Conservation (phyloP, 2,888 invertebrate genomes). For the Caenorhabditis sp. region DNA sequence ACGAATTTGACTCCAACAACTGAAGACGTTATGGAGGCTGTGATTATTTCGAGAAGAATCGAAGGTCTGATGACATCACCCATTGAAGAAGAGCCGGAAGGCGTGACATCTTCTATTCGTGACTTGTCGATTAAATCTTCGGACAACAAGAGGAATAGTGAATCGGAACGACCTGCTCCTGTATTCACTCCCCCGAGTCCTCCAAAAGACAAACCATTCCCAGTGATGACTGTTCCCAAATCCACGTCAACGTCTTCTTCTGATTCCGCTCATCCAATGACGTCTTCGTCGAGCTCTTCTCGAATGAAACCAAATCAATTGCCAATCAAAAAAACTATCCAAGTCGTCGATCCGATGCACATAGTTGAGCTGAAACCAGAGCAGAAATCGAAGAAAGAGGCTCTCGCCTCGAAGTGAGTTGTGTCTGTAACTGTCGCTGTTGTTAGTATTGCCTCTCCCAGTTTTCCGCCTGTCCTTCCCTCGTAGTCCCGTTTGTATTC, state of each 20-base stretch:
- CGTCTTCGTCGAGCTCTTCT: conserved; percentile 33
- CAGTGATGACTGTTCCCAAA: conserved; percentile 46
- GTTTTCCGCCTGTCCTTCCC: conserved; percentile 40
- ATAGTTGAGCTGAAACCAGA: conserved; percentile 59
- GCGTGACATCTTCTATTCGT: conserved; percentile 53
- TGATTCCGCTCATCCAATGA: conserved; percentile 43
- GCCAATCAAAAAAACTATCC: conserved; percentile 50
- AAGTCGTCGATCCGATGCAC: conserved; percentile 57
- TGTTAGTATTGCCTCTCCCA: conserved; percentile 30
- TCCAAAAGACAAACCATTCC: conserved; percentile 58
- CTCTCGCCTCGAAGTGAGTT: conserved; percentile 58
- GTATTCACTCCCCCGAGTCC: conserved; percentile 67
- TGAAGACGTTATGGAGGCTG: conserved; percentile 58
- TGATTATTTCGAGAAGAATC: conserved; percentile 59
- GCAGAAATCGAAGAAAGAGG: conserved; percentile 56
- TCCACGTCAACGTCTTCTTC: conserved; percentile 60
- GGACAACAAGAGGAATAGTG: conserved; percentile 27
- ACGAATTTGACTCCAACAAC: conserved; percentile 69
- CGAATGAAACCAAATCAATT: conserved; percentile 60
- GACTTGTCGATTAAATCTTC: conserved; percentile 51
- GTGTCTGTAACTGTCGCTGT: conserved; percentile 4
- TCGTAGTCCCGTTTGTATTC: conserved; percentile 54
- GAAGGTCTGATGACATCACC: conserved; percentile 62
- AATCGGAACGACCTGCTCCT: conserved; percentile 51
- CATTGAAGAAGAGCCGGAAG: conserved; percentile 63